Base-by-base conservation (phyloP, 2,797 vertebrate species). In the Botia almorhae region DNA sequence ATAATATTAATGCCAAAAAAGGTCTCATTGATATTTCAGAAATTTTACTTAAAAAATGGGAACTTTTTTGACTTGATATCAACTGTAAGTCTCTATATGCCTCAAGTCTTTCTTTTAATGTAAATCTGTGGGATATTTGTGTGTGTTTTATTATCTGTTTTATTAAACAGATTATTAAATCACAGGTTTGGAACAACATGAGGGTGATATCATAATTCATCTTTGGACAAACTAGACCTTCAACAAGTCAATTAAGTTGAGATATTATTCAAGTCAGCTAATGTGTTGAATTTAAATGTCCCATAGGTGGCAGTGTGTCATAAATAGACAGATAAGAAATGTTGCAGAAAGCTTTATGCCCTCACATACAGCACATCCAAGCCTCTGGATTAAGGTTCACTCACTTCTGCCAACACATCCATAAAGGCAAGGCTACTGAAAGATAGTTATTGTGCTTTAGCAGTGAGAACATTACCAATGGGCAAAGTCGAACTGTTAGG, bases 341-440 rank as follows among this genome's bases (percentile, higher is more conserved):
- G 14, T 65, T 60, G 23, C 26, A 11, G 53, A 76, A 21, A 33
- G 19, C 7, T 70, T 19, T 14, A 56, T 17, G 7, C 16, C 13
- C 21, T 29, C 55, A 61, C 61, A 73, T 8, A 68, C 50, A 67
- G 29, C 68, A 73, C 55, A 64, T 13, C 26, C 17, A 39, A 36
- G 50, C 12, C 29, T 82, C 50, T 12, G 7, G 63, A 67, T 76
- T 51, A 77, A 81, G 85, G 82, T 81, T 82, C 72, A 81, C 78
- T 69, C 50, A 76, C 78, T 89, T 84, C 81, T 23, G 36, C 88
- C 74, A 50, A 68, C 85, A 84, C 70, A 76, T 50, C 64, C 84
- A 86, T 89, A 89, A 91, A 29, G 23, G 90, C 86, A 89, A 82
- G 87, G 87, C 88, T 87, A 89, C 81, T 88, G 79, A 89, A 88